Conservation (phyloP, 1,140 invertebrate species). For the Cydia pomonella region DNA sequence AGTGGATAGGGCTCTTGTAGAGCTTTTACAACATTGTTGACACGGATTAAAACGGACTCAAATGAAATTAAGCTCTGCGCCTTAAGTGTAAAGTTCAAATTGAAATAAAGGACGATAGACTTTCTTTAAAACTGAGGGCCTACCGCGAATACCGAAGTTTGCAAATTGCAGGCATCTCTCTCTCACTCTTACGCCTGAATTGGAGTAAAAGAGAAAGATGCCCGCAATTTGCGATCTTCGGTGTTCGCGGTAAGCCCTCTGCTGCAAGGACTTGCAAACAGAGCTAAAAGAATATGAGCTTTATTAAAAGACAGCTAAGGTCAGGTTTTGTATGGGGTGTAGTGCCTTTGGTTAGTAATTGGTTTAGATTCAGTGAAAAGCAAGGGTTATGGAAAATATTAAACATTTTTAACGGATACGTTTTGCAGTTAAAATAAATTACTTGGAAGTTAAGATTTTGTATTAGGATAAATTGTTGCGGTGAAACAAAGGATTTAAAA, state of each 20-base stretch:
- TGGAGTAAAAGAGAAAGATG: too few species aligned
- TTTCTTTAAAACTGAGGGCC: background rate
- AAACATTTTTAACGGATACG: background rate
- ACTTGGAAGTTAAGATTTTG: background rate
- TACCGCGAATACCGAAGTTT: too few species aligned
- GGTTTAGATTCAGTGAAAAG: slow-evolving; percentile 14
- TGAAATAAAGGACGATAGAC: background rate
- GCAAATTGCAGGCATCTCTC: too few species aligned
- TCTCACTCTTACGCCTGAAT: too few species aligned
- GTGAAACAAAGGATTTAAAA: background rate
- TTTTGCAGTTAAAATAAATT: slow-evolving; percentile 3
- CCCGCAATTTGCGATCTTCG: too few species aligned
- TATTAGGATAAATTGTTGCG: background rate
- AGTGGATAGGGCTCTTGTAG: background rate
- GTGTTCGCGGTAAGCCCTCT: too few species aligned
- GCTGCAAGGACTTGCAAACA: background rate
- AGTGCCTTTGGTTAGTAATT: background rate
- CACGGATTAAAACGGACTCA: background rate
- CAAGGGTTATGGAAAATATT: slow-evolving; percentile 8
- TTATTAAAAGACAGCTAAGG: background rate
- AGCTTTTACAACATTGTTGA: background rate
- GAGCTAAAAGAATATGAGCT: background rate
- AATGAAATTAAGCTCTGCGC: background rate
- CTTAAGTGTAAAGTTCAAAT: background rate
- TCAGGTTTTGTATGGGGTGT: background rate